A percentile compares a stretch with the other conserved stretches of the same genome.
Evolutionary conservation across 1,140 invertebrate genomes (phyloP).

Genomic region (Colletes latitarsis): DNA sequence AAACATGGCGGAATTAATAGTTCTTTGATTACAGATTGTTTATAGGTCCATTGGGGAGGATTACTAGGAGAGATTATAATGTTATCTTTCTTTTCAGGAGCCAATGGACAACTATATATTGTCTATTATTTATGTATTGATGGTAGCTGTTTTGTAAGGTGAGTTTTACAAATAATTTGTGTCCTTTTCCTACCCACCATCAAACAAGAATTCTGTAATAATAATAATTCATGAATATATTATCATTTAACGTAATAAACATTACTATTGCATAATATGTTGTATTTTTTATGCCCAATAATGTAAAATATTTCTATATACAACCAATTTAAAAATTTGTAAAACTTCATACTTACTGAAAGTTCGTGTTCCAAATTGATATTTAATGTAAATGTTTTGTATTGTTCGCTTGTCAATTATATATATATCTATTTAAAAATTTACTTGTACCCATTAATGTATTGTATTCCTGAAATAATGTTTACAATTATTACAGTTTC

Average conservation of each 20-base stretch:
- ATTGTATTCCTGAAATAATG: slow-evolving; percentile 12
- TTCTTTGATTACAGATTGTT: slow-evolving; percentile 50
- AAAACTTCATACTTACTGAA: slow-evolving; percentile 18
- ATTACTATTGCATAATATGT: slow-evolving; percentile 58
- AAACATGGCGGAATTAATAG: slow-evolving; percentile 5
- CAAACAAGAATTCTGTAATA: slow-evolving; percentile 48
- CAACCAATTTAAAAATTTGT: neutral
- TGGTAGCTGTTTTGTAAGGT: slow-evolving; percentile 65
- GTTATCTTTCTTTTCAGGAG: slow-evolving; percentile 58
- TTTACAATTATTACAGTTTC: slow-evolving; percentile 15
- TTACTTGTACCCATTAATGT: slow-evolving; percentile 5
- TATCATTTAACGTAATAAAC: slow-evolving; percentile 62
- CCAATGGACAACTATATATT: slow-evolving; percentile 46
- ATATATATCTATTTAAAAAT: neutral
- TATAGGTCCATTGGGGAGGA: neutral
- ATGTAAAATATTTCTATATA: slow-evolving; percentile 10
- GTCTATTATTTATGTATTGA: slow-evolving; percentile 48
- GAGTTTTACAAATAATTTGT: slow-evolving; percentile 58
- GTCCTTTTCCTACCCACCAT: slow-evolving; percentile 58
- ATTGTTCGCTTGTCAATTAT: neutral
- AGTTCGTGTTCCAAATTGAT: slow-evolving; percentile 13
- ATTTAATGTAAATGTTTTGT: slow-evolving; percentile 18
- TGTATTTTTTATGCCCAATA: slow-evolving; percentile 61
- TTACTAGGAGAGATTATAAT: slow-evolving; percentile 7
- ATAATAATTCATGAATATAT: slow-evolving; percentile 54